Evolutionary conservation across 1,140 invertebrate genomes (phyloP).

Genomic region (Vanessa tameamea): DNA sequence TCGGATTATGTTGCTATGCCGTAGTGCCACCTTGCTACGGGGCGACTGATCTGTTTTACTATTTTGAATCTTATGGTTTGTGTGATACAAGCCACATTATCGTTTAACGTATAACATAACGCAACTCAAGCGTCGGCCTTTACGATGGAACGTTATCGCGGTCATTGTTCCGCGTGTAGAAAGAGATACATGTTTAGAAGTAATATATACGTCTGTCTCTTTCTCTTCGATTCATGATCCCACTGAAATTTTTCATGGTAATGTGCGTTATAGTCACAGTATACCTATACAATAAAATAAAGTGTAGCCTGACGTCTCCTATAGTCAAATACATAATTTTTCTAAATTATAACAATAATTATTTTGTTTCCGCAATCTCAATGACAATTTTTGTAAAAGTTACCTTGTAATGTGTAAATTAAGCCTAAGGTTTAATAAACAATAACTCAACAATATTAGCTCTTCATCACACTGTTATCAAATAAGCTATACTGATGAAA

Average conservation of each 20-base stretch:
- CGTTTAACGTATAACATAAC: background rate
- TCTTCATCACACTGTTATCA: no score
- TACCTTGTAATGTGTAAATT: no score
- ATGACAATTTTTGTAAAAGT: no score
- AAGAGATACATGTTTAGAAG: conserved; percentile 14
- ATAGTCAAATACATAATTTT: no score
- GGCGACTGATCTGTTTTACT: background rate
- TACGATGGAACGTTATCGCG: conserved; percentile 31
- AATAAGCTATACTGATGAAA: no score
- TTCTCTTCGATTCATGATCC: conserved; percentile 17
- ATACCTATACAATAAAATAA: no score
- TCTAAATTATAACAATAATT: no score
- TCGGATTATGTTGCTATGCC: conserved; percentile 8
- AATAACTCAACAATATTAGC: no score
- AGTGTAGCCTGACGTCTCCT: no score
- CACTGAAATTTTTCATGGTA: conserved; percentile 8
- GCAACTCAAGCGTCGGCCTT: conserved; percentile 20
- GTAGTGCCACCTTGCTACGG: conserved; percentile 1
- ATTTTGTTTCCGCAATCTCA: no score
- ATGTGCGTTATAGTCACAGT: background rate
- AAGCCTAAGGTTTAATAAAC: no score
- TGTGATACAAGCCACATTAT: background rate
- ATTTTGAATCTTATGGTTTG: background rate
- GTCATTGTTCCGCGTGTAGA: conserved; percentile 32
- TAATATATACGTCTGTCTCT: conserved; percentile 11